phyloP scores from a whole-genome alignment of 2,797 vertebrate species.

The Atherinosoma microstoma region DNA sequence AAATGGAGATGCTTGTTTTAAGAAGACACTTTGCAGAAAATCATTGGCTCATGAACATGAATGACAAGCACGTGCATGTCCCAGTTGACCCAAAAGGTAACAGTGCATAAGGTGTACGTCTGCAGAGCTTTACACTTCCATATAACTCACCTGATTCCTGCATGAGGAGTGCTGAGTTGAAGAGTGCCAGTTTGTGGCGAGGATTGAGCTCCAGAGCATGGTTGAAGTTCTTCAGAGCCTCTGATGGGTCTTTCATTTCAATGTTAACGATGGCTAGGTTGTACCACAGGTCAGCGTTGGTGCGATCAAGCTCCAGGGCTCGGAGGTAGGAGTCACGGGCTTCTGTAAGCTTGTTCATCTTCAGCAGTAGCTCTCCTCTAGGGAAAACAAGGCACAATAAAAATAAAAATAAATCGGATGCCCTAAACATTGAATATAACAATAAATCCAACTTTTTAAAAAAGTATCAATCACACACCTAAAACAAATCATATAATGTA shows the following conservation, averaged over 20 bases:
- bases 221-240: constrained; percentile 96
- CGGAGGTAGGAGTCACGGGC: constrained; percentile 95
- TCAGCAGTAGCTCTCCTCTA: constrained; percentile 96
- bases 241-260: constrained; percentile 95
- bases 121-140: neutral
- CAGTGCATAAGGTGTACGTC: neutral
- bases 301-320: constrained; percentile 92
- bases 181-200: constrained; percentile 92
- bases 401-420: neutral
- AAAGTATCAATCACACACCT: neutral
- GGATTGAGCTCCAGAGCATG: constrained; percentile 92
- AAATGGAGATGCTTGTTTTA: too few relatives aligned
- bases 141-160: constrained; percentile 94
- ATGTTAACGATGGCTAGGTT: constrained; percentile 98
- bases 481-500: neutral
- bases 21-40: too few relatives aligned
- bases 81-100: too few relatives aligned
- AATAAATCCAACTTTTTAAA: too few relatives aligned
- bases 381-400: neutral
- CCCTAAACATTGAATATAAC: neutral
- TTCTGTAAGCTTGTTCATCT: constrained; percentile 97
- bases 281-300: constrained; percentile 98
- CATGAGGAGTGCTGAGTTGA: constrained; percentile 97
- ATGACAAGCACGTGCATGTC: neutral
- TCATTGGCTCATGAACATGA: neutral